Evolutionary conservation across 2,888 invertebrate species (phyloP).

Genomic region (Trachelus iudaicus): DNA sequence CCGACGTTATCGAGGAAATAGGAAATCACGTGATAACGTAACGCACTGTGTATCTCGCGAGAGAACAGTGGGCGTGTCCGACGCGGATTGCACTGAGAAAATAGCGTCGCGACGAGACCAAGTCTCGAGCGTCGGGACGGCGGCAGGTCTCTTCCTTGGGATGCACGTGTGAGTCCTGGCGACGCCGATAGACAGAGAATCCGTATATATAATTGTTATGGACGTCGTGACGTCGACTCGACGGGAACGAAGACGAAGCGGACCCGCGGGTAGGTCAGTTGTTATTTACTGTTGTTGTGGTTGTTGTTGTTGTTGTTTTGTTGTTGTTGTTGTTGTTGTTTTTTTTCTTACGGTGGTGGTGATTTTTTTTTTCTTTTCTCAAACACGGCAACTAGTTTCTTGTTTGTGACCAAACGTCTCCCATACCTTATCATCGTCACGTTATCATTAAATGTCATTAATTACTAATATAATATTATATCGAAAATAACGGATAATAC

Average conservation of each 20-base stretch:
- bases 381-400: slow-evolving; percentile 47
- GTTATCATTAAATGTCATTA: slow-evolving; percentile 65
- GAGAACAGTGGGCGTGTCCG: not conserved
- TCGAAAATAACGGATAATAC: slow-evolving; percentile 67
- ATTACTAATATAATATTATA: slow-evolving; percentile 65
- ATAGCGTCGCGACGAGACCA: not conserved
- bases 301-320: not conserved
- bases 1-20: not conserved
- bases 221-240: slow-evolving; percentile 25
- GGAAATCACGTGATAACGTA: not conserved
- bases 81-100: not conserved
- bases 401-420: slow-evolving; percentile 52
- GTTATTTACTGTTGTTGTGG: not conserved
- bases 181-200: not conserved
- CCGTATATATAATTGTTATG: not conserved
- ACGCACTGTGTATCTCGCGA: not conserved
- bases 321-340: no score
- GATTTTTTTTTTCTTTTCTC: slow-evolving; percentile 27
- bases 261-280: slow-evolving; percentile 66
- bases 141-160: slow-evolving; percentile 7
- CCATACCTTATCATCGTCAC: slow-evolving; percentile 65
- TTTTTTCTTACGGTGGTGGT: not conserved
- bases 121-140: slow-evolving; percentile 17
- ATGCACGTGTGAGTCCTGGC: not conserved
- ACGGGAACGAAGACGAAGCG: slow-evolving; percentile 60